A percentile compares a stretch with the other conserved stretches of the same genome.
These are phyloP conservation scores for Aphelinus certus DNA, from an alignment of 1,140 invertebrate genomes.

Conservation along the genomic window DNA sequence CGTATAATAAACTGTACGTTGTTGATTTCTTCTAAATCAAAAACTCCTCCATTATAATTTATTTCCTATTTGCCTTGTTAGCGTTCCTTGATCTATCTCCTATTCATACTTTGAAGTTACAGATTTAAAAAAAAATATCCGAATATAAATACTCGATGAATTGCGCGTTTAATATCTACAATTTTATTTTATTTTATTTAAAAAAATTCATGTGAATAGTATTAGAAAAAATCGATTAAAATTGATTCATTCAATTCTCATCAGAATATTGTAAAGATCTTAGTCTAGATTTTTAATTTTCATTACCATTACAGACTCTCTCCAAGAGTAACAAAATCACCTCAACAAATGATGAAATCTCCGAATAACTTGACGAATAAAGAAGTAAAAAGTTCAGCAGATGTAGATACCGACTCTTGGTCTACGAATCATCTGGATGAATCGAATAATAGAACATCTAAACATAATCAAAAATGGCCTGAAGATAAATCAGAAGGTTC, in stretches of 20 bases:
- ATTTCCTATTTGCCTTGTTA: no score
- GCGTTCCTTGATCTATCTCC: no score
- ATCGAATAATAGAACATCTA: conserved; percentile 46
- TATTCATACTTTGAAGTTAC: no score
- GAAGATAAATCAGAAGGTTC: conserved; percentile 54
- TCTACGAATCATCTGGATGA: conserved; percentile 53
- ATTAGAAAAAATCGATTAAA: no score
- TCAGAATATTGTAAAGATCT: no score
- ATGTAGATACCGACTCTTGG: conserved; percentile 55
- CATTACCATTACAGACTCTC: conserved; percentile 59
- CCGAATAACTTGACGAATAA: conserved; percentile 51
- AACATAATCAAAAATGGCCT: conserved; percentile 57
- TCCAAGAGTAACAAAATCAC: conserved; percentile 64
- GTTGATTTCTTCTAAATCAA: conserved; percentile 26
- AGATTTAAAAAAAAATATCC: no score
- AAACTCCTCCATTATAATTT: neutral
- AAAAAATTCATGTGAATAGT: no score
- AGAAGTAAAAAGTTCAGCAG: conserved; percentile 53
- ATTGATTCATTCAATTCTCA: no score
- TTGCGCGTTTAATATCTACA: no score
- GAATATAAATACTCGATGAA: no score
- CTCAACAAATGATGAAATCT: conserved; percentile 54
- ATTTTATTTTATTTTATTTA: no score
- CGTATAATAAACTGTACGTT: conserved; percentile 25
- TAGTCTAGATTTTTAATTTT: conserved; percentile 7